Conservation (phyloP, 2,888 invertebrate genomes). For the Eristalinus sepulchralis region DNA sequence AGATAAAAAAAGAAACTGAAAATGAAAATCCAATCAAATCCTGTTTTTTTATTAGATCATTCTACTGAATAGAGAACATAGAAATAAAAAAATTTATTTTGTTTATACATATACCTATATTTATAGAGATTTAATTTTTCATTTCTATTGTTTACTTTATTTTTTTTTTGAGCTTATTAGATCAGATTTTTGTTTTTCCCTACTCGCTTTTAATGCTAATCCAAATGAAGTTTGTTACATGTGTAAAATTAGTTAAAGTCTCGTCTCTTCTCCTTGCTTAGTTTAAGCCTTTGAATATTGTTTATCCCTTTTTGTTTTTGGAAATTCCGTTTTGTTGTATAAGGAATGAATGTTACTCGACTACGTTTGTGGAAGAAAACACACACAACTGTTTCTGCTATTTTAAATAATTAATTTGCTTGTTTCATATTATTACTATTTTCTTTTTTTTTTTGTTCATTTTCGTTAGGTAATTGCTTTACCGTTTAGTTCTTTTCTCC, state of each 20-base stretch:
- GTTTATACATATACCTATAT: conserved; percentile 2
- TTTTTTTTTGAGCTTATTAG: background rate
- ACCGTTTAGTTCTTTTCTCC: conserved; percentile 30
- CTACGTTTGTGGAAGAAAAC: conserved; percentile 23
- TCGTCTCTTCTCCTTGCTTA: background rate
- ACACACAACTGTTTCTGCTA: background rate
- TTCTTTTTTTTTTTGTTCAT: conserved; percentile 23
- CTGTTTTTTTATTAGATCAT: conserved; percentile 57
- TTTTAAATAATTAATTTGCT: conserved; percentile 5
- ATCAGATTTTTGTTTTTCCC: background rate
- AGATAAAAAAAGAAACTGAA: conserved; percentile 53
- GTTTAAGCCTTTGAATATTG: conserved; percentile 13
- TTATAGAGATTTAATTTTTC: background rate
- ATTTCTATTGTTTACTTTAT: conserved; percentile 16
- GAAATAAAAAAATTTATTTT: conserved; percentile 13
- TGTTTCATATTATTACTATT: conserved; percentile 14
- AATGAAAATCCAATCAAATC: conserved; percentile 67
- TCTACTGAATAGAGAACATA: conserved; percentile 20
- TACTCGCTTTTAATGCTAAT: background rate
- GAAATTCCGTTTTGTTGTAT: background rate
- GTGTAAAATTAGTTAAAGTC: background rate
- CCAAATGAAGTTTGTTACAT: background rate
- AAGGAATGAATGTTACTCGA: background rate
- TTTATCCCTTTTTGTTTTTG: background rate
- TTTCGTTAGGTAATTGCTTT: conserved; percentile 53